Conservation (phyloP, 2,797 vertebrate species). For the Aeoliscus strigatus region DNA sequence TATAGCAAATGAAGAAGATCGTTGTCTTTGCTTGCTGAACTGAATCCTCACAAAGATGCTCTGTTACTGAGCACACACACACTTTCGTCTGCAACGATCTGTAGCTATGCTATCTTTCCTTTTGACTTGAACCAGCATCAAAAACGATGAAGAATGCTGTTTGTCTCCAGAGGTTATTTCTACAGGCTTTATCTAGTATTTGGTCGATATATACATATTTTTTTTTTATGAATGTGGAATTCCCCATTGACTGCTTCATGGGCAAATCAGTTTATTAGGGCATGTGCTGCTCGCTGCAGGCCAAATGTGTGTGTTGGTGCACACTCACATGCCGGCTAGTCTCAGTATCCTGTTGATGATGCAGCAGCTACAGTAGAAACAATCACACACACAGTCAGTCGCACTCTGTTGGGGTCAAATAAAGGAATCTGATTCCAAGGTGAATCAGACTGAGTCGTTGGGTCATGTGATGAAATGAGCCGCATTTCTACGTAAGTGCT, state of each 20-base stretch:
- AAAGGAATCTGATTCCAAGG: background rate
- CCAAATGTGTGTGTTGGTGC: constrained; percentile 44
- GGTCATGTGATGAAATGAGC: background rate
- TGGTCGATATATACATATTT: constrained; percentile 2
- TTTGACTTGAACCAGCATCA: constrained; percentile 8
- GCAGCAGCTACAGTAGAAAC: background rate
- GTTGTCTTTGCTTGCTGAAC: constrained; percentile 19
- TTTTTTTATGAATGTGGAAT: constrained; percentile 19
- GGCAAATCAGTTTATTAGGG: constrained; percentile 57
- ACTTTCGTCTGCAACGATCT: background rate
- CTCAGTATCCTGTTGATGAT: constrained; percentile 27
- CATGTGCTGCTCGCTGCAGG: constrained; percentile 48
- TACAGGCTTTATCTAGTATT: constrained; percentile 11
- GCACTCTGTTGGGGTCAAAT: background rate
- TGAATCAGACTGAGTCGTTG: background rate
- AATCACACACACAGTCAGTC: constrained; percentile 1
- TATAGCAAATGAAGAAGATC: background rate
- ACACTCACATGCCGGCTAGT: constrained; percentile 40
- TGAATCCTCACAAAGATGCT: constrained; percentile 44
- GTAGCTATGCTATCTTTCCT: constrained; percentile 8
- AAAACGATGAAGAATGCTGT: constrained; percentile 13
- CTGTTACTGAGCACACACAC: constrained; percentile 38
- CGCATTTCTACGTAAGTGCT: too few species aligned
- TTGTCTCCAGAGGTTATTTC: constrained; percentile 13
- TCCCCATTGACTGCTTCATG: constrained; percentile 14